Evolutionary conservation across 1,140 invertebrate species (phyloP).

Genomic region (Conopomorpha cramerella): DNA sequence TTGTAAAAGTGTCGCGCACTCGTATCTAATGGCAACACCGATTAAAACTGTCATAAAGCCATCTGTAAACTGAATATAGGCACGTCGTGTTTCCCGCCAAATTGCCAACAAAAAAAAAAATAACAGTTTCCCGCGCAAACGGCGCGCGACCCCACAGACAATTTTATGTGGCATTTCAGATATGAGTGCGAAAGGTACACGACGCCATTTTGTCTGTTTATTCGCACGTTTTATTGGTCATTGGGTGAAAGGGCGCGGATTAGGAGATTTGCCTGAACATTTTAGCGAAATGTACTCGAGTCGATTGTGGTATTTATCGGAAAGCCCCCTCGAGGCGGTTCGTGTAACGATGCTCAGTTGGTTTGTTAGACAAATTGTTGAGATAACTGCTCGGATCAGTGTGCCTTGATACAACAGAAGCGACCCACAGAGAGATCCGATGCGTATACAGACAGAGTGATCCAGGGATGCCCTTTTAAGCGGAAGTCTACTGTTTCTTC

Average conservation of each 20-base stretch:
- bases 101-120: slow-evolving; percentile 35
- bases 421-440: too few relatives aligned
- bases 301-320: not conserved
- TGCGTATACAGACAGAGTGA: too few relatives aligned
- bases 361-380: too few relatives aligned
- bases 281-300: not conserved
- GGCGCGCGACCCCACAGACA: too few relatives aligned
- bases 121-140: slow-evolving; percentile 16
- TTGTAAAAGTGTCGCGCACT: too few relatives aligned
- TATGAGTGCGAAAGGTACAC: slow-evolving; percentile 32
- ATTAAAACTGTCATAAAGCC: slow-evolving; percentile 44
- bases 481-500: too few relatives aligned
- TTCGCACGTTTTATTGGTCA: slow-evolving; percentile 17
- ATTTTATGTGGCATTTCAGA: too few relatives aligned
- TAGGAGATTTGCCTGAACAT: slow-evolving; percentile 13
- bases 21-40: slow-evolving; percentile 41
- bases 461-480: too few relatives aligned
- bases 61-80: slow-evolving; percentile 22
- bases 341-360: too few relatives aligned
- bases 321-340: not conserved
- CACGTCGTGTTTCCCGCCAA: too few relatives aligned
- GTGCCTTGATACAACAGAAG: too few relatives aligned
- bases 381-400: too few relatives aligned
- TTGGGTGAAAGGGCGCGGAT: slow-evolving; percentile 17
- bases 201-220: slow-evolving; percentile 23